Evolutionary conservation across 2,113 vertebrate species (phyloP).

Genomic region (Takifugu bimaculatus): DNA sequence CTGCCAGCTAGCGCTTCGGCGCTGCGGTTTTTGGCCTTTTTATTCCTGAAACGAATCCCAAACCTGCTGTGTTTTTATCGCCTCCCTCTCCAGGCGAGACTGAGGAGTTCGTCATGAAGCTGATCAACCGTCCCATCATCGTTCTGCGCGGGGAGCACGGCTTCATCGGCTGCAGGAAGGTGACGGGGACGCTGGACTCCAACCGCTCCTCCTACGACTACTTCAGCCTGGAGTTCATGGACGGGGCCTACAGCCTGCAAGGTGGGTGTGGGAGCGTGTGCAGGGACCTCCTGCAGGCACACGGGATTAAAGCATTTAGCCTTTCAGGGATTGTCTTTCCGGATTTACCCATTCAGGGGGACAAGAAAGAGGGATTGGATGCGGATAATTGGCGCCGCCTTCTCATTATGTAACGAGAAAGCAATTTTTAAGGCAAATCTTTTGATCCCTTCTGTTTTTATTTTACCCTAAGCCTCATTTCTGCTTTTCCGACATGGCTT

Average conservation of each 20-base stretch:
- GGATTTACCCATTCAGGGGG: conserved; percentile 10
- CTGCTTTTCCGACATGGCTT: no score
- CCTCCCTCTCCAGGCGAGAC: conserved; percentile 77
- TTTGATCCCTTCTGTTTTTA: conserved; percentile 4
- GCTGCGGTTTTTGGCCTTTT: neutral
- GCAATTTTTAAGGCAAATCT: conserved; percentile 7
- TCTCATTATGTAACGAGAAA: conserved; percentile 11
- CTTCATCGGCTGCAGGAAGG: conserved; percentile 96
- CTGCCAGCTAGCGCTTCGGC: no score
- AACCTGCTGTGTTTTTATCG: neutral
- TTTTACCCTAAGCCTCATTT: neutral
- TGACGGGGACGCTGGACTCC: conserved; percentile 92
- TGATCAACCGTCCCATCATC: conserved; percentile 96
- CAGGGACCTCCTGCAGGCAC: conserved; percentile 11
- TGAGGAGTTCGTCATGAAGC: conserved; percentile 95
- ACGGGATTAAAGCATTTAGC: conserved; percentile 28
- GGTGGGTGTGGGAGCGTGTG: conserved; percentile 66
- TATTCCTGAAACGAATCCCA: neutral
- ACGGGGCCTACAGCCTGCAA: conserved; percentile 94
- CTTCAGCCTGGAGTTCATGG: conserved; percentile 90
- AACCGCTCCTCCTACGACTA: conserved; percentile 95
- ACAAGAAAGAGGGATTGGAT: conserved; percentile 35
- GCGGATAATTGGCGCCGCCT: conserved; percentile 8
- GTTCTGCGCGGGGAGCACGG: conserved; percentile 95
- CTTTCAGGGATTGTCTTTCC: conserved; percentile 16